Percentiles rank a stretch among this genome's conserved stretches.
Conservation (phyloP, 1,140 invertebrate genomes). For the Drosophila neocordata region DNA sequence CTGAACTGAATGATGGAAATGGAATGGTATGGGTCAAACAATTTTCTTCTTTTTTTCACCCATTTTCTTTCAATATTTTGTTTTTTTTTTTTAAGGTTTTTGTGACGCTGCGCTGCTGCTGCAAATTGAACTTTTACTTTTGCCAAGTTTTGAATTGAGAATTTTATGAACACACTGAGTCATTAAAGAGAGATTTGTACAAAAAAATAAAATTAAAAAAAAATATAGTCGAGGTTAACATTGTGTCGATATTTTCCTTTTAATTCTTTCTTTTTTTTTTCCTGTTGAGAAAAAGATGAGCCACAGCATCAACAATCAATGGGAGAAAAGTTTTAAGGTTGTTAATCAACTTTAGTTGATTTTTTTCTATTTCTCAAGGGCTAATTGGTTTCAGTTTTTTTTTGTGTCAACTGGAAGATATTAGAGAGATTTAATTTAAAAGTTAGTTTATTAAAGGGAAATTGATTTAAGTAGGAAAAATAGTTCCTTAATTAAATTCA, state of each 20-base stretch:
- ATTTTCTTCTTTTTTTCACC: conserved; percentile 18
- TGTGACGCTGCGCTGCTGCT: conserved; percentile 6
- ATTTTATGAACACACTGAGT: conserved; percentile 51
- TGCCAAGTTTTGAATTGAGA: conserved; percentile 38
- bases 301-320: neutral
- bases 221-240: conserved; percentile 1
- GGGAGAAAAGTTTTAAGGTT: neutral
- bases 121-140: conserved; percentile 69
- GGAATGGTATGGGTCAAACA: conserved; percentile 8
- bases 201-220: conserved; percentile 14
- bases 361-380: neutral
- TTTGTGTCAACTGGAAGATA: neutral
- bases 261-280: neutral
- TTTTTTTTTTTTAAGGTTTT: neutral
- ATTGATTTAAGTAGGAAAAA: neutral
- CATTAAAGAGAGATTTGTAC: conserved; percentile 46
- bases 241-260: conserved; percentile 11
- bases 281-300: neutral
- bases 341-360: neutral
- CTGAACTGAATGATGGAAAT: conserved; percentile 22
- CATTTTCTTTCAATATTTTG: neutral
- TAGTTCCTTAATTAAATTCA: too few relatives aligned
- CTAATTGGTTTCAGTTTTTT: neutral
- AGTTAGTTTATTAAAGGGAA: neutral
- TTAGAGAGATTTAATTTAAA: neutral